Percentiles rank a stretch among this genome's conserved stretches.
phyloP scores from a whole-genome alignment of 1,140 invertebrate species.

The Leucophenga varia region DNA sequence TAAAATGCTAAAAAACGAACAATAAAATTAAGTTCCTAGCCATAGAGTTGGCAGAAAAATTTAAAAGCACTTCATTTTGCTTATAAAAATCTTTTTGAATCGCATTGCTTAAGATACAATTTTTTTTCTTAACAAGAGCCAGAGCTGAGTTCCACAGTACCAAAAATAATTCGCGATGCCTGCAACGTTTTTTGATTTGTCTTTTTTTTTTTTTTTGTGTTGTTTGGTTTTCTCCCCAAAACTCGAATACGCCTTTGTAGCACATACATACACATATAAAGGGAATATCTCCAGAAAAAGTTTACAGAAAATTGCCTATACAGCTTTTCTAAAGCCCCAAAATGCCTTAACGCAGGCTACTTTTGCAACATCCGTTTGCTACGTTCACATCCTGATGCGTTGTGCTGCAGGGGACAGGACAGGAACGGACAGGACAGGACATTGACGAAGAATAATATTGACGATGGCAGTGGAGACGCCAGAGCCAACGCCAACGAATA shows the following conservation, averaged over 20 bases:
- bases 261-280: too few relatives aligned
- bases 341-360: constrained; percentile 9
- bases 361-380: constrained; percentile 21
- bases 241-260: too few relatives aligned
- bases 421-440: background rate
- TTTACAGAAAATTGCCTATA: background rate
- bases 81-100: too few relatives aligned
- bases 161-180: too few relatives aligned
- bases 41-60: too few relatives aligned
- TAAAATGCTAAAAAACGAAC: too few relatives aligned
- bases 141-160: too few relatives aligned
- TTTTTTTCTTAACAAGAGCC: too few relatives aligned
- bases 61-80: too few relatives aligned
- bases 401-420: constrained; percentile 1
- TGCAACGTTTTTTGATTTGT: too few relatives aligned
- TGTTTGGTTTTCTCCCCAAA: background rate
- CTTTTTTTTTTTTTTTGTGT: background rate
- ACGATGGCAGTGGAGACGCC: constrained; percentile 3
- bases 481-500: background rate
- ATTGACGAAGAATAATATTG: constrained; percentile 16
- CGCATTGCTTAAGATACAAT: too few relatives aligned
- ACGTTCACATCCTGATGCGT: constrained; percentile 31
- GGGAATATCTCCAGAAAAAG: background rate
- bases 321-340: constrained; percentile 11
- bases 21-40: too few relatives aligned